Evolutionary conservation across 2,113 vertebrate genomes (phyloP), one percentile per base, ranked within the genome.

Genomic region (Rhinolophus ferrumequinum): DNA sequence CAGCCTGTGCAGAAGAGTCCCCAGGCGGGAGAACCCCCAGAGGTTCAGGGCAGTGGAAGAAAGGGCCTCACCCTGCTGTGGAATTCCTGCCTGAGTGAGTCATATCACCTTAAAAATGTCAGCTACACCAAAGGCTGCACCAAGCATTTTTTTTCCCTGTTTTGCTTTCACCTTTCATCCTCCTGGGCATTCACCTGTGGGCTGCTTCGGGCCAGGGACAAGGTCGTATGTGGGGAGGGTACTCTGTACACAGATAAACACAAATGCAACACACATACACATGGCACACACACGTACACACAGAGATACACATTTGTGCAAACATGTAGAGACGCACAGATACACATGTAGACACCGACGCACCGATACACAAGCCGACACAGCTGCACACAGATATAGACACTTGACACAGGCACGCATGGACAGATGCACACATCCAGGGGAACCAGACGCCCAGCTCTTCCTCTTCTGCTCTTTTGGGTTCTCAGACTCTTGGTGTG

Each of bases 21-120:
- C 33, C 24, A 19, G 77, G 56, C 54, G 44, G n/a, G 77, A 58
- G 54, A 28, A 33, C 11, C 35, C 8, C 47, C n/a, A 26, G 41
- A 38, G 80, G 73, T 33, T 19, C 35, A 22, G 88, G 86, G 54
- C 24, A 0, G 12, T 60, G 50, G 73, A 58, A 41, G 73, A 56
- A 24, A 73, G 87, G 93, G n/a, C 96, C 58, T 89, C 72, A 21
- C 66, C 85, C 80, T 28, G n/a, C 69, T 50, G 10, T 76, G 67
- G 94, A 54, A 70, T 94, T 58, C 52, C 67, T 60, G 93, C 73
- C 70, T 3, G 5, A 28, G 67, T 54, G 67, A 52, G 52, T 93
- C 90, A 77, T 28, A 90, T 64, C 60, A 11, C 7, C 0, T 13
- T 38, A 72, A 30, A 83, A 66, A 82, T 28, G 87, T 88, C 76